A percentile compares a stretch with the other conserved stretches of the same genome.
phyloP scores from a whole-genome alignment of 2,888 invertebrate species.

The Embidobia sp. region DNA sequence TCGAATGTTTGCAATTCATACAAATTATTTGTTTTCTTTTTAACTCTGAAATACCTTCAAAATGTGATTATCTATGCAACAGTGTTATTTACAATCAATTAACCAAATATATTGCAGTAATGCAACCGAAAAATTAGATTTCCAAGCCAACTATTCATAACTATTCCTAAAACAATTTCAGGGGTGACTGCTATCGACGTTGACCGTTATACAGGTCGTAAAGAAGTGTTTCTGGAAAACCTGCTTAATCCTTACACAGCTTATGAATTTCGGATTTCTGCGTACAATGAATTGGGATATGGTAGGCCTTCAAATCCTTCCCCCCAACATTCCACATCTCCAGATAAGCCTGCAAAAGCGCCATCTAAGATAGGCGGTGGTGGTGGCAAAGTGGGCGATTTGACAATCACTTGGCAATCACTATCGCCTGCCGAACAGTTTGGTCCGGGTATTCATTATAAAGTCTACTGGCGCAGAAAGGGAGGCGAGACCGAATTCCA shows the following conservation, averaged over 20 bases:
- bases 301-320: slow-evolving; percentile 92
- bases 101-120: no score
- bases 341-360: slow-evolving; percentile 89
- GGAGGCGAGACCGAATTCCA: slow-evolving; percentile 90
- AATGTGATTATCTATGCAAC: no score
- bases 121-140: no score
- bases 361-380: slow-evolving; percentile 94
- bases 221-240: slow-evolving; percentile 87
- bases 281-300: slow-evolving; percentile 92
- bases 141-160: no score
- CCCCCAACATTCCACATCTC: slow-evolving; percentile 91
- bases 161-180: no score
- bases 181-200: slow-evolving; percentile 85
- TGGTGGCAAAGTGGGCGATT: slow-evolving; percentile 96
- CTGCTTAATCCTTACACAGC: slow-evolving; percentile 92
- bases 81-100: no score
- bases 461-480: slow-evolving; percentile 92
- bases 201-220: slow-evolving; percentile 89
- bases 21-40: no score
- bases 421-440: slow-evolving; percentile 91
- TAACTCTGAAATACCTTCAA: no score
- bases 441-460: slow-evolving; percentile 94
- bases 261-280: slow-evolving; percentile 94
- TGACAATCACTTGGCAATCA: slow-evolving; percentile 95
- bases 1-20: no score